Base-by-base conservation (phyloP, 2,888 invertebrate genomes). In the Catocala fraxini region DNA sequence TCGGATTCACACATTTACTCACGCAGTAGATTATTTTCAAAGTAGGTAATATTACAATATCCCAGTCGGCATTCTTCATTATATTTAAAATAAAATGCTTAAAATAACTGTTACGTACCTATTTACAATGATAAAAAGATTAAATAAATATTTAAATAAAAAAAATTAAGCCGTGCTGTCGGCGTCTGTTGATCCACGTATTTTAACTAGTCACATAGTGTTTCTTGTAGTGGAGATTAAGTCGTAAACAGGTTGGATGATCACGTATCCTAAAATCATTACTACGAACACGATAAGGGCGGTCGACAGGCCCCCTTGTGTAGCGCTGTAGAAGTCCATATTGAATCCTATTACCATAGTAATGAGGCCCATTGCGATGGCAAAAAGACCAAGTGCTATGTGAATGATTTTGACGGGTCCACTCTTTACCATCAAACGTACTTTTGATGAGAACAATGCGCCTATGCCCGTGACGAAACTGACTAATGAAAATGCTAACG, bases 331-430 rank as follows among this genome's bases (percentile, higher is more conserved):
- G 70, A 86, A 88, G 52, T 87, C 87, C 87, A 89, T 92, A 68
- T 94, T 88, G 75, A 94, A 90, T 6, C 94, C 94, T 63, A 94
- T 83, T 0, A 79, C 77, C 70, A 94, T 88, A 0, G 93, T 87
- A 0, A 92, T 82, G 71, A 95, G 95, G 0, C 95, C 95, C 83
- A 95, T 89, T 9, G 87, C 81, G 42, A 95, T 82, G 2, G 95
- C 93, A 51, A 89, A 84, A 10, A 94, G 83, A 9, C 95, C 95
- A 2, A 95, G 86, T n/a, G 93, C 85, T 62, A 95, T 87, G 80
- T 95, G 95, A 10, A 93, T 65, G 9, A 95, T 92, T 72, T 95
- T 95, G 15, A 92, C 74, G 0, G 93, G 88, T 13, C 95, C 92
- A 42, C 93, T 95, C 61, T 90, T 91, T 63, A 95, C 80, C 72